Evolutionary conservation across 2,888 invertebrate species (phyloP).

Genomic region (Plemyria rubiginata): DNA sequence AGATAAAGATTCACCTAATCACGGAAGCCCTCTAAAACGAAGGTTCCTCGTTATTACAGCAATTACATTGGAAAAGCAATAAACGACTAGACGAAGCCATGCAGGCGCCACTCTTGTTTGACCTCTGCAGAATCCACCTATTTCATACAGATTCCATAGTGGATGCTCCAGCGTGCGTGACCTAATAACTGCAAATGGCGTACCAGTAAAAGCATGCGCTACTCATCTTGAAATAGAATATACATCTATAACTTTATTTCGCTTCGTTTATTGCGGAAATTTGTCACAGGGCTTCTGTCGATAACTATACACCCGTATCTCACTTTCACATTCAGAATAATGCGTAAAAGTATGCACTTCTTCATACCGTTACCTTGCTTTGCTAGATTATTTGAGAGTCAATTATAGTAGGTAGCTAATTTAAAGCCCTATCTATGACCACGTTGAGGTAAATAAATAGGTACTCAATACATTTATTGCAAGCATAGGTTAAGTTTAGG

Average conservation of each 20-base stretch:
- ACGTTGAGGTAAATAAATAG: too few relatives aligned
- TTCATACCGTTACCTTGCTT: too few relatives aligned
- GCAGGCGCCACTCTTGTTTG: slow-evolving; percentile 61
- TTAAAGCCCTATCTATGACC: too few relatives aligned
- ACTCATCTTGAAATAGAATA: slow-evolving; percentile 12
- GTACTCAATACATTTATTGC: too few relatives aligned
- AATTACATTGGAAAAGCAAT: slow-evolving; percentile 54
- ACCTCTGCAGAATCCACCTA: slow-evolving; percentile 52
- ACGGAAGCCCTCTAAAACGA: slow-evolving; percentile 52
- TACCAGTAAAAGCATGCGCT: slow-evolving; percentile 1
- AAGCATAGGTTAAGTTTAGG: too few relatives aligned
- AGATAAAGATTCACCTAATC: slow-evolving; percentile 33
- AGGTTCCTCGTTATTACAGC: slow-evolving; percentile 53
- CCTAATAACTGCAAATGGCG: slow-evolving; percentile 45
- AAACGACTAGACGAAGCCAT: slow-evolving; percentile 62
- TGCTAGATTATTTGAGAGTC: too few relatives aligned
- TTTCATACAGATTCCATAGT: slow-evolving; percentile 53
- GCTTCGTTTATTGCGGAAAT: slow-evolving; percentile 18
- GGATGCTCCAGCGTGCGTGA: slow-evolving; percentile 41
- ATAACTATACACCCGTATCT: not conserved
- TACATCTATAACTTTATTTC: slow-evolving; percentile 24
- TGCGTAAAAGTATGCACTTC: too few relatives aligned
- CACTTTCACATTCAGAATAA: not conserved
- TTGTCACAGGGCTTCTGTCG: not conserved
- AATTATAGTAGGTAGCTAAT: too few relatives aligned